phyloP scores from a whole-genome alignment of 2,113 vertebrate species.

The Pseudorectes ferrugineus region DNA sequence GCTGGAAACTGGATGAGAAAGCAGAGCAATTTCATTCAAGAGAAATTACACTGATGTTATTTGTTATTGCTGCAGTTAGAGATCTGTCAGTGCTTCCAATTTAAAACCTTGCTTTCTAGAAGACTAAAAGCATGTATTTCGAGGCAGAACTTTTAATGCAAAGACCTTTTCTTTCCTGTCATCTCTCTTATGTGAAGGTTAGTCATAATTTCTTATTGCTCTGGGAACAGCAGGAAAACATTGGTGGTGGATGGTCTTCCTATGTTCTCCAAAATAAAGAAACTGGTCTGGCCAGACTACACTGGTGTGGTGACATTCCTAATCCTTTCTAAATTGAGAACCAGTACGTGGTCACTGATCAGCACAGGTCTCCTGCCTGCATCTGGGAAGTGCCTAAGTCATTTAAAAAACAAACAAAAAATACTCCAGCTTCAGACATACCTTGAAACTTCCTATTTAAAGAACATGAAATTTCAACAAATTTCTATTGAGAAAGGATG shows the following conservation, averaged over 20 bases:
- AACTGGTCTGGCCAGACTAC: not conserved
- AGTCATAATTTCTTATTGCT: not conserved
- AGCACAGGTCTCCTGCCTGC: not conserved
- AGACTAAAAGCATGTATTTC: not conserved
- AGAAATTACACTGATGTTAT: constrained; percentile 6
- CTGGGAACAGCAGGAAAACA: not conserved
- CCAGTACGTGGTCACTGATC: not conserved
- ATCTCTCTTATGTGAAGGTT: not conserved
- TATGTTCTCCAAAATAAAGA: not conserved
- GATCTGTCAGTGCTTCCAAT: not conserved
- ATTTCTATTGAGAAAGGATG: not conserved
- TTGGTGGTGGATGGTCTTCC: not conserved
- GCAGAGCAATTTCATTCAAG: not conserved
- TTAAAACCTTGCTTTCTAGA: constrained; percentile 12
- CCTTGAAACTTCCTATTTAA: not conserved
- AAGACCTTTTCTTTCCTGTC: not conserved
- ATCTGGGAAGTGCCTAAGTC: not conserved
- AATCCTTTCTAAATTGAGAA: not conserved
- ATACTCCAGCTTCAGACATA: not conserved
- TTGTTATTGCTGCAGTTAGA: not conserved
- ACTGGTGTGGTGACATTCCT: not conserved
- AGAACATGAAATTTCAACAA: not conserved
- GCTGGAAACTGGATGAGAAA: constrained; percentile 8
- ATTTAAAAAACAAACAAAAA: not conserved
- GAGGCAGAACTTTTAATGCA: not conserved